Evolutionary conservation across 2,888 invertebrate genomes (phyloP).

Genomic region (Pilophorus perplexus): DNA sequence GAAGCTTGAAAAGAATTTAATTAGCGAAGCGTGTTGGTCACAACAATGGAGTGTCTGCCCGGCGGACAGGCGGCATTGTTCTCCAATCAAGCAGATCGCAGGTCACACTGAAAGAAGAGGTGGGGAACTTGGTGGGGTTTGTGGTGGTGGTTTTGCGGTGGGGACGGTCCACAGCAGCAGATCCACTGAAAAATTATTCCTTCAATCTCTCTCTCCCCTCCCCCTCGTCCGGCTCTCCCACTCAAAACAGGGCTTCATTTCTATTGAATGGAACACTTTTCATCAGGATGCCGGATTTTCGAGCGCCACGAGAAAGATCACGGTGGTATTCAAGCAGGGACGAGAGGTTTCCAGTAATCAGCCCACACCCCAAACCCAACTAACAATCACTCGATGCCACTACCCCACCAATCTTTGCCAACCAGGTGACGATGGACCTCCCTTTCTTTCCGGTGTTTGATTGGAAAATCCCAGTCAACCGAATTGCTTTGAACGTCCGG

Average conservation of each 20-base stretch:
- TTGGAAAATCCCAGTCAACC: not conserved
- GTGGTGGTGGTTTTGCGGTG: not conserved
- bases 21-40: slow-evolving; percentile 40
- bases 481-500: no score
- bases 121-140: not conserved
- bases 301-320: no score
- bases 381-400: no score
- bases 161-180: not conserved
- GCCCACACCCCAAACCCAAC: not conserved
- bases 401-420: not conserved
- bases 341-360: slow-evolving; percentile 12
- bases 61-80: slow-evolving; percentile 34
- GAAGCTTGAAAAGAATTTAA: slow-evolving; percentile 35
- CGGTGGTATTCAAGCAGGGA: not conserved
- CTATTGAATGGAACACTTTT: slow-evolving; percentile 29
- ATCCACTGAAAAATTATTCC: slow-evolving; percentile 32
- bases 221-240: not conserved
- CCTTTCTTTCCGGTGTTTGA: not conserved
- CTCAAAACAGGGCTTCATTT: slow-evolving; percentile 16
- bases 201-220: not conserved
- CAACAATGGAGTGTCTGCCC: slow-evolving; percentile 37
- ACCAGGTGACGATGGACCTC: not conserved
- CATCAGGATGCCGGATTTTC: no score
- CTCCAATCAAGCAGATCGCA: slow-evolving; percentile 38
- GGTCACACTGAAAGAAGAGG: slow-evolving; percentile 2